phyloP scores from a whole-genome alignment of 2,797 vertebrate species.

The Aplochiton taeniatus region DNA sequence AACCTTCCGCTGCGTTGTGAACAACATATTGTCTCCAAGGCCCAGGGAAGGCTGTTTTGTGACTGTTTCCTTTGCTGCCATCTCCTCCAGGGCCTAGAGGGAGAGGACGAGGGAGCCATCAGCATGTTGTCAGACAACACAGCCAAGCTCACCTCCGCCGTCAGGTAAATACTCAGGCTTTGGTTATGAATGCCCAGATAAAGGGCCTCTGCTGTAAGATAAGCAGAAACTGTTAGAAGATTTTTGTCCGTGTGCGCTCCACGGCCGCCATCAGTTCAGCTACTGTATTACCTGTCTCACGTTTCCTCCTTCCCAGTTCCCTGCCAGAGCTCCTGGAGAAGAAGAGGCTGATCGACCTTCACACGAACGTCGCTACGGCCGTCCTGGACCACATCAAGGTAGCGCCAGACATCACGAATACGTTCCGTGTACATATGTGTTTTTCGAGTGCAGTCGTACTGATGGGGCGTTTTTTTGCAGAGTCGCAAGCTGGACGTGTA shows the following conservation, averaged over 20 bases:
- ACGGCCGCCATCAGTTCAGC: background rate
- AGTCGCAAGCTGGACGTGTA: slow-evolving; percentile 94
- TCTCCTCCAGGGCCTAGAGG: slow-evolving; percentile 81
- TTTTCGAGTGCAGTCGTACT: slow-evolving; percentile 19
- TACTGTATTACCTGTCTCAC: background rate
- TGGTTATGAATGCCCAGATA: background rate
- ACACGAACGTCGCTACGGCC: slow-evolving; percentile 96
- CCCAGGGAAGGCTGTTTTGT: background rate
- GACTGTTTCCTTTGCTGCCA: background rate
- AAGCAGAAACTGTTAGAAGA: too few species aligned
- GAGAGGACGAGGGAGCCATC: slow-evolving; percentile 97
- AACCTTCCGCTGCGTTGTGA: background rate
- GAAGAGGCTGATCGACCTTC: slow-evolving; percentile 96
- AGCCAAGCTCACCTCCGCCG: slow-evolving; percentile 95
- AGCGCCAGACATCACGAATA: slow-evolving; percentile 4
- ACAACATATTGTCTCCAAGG: background rate
- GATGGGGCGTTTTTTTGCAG: slow-evolving; percentile 60
- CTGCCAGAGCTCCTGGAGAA: slow-evolving; percentile 97
- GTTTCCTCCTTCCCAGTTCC: slow-evolving; percentile 76
- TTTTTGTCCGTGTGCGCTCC: background rate
- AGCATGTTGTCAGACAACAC: slow-evolving; percentile 98
- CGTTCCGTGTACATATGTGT: background rate
- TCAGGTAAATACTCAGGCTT: slow-evolving; percentile 79
- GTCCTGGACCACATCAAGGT: slow-evolving; percentile 99
- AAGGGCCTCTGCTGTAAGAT: too few species aligned